These are phyloP conservation scores for Pluvianellus socialis DNA, from an alignment of 2,113 vertebrate species.

Conservation along the genomic window DNA sequence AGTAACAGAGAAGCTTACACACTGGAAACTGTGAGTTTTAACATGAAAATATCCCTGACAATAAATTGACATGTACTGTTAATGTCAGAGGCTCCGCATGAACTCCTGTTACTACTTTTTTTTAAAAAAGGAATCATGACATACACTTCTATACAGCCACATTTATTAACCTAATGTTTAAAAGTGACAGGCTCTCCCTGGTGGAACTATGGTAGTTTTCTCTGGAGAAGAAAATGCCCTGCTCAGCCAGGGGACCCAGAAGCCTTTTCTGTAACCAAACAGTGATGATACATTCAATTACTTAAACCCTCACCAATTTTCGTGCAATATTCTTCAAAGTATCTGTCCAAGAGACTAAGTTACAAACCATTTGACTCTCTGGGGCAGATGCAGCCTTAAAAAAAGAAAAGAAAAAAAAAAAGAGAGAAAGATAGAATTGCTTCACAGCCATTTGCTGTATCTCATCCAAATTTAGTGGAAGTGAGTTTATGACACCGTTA, in stretches of 20 bases:
- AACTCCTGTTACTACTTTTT: not conserved
- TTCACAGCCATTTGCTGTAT: not conserved
- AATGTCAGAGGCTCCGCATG: not conserved
- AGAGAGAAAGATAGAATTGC: not conserved
- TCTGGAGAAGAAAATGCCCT: not conserved
- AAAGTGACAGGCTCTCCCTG: not conserved
- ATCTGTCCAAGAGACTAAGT: not conserved
- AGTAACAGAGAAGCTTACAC: not conserved
- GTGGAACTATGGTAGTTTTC: not conserved
- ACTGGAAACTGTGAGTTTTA: not conserved
- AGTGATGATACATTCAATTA: not conserved
- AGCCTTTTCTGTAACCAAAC: not conserved
- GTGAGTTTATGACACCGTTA: not conserved
- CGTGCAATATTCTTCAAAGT: not conserved
- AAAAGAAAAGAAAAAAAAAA: accelerated
- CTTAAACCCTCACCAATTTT: not conserved
- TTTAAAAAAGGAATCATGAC: not conserved
- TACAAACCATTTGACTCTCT: not conserved
- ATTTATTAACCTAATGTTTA: not conserved
- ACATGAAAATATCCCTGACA: not conserved
- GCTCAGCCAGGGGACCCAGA: not conserved
- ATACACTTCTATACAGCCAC: not conserved
- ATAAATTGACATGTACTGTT: not conserved
- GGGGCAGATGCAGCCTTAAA: not conserved
- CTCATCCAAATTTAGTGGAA: not conserved